Evolutionary conservation across 2,797 vertebrate genomes (phyloP).

Genomic region (Fistularia commersonii): DNA sequence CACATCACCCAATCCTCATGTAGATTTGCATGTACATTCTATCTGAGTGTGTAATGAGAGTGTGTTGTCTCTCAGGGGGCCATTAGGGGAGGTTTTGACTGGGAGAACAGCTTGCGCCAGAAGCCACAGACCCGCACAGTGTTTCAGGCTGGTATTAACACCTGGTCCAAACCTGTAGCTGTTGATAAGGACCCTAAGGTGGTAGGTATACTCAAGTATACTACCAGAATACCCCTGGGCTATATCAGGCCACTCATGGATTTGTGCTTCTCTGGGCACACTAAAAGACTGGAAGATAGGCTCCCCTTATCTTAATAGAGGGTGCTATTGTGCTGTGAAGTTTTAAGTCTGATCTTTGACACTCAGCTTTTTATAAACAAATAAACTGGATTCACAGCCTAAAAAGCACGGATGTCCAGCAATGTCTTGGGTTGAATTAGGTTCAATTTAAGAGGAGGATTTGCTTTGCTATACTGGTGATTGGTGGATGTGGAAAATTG

Average conservation of each 20-base stretch:
- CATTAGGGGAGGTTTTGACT: constrained; percentile 67
- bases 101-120: constrained; percentile 75
- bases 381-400: too few relatives aligned
- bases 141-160: constrained; percentile 73
- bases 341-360: too few relatives aligned
- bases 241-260: constrained; percentile 1
- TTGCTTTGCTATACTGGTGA: not conserved
- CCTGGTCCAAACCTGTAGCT: constrained; percentile 53
- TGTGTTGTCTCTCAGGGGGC: constrained; percentile 65
- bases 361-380: too few relatives aligned
- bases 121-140: constrained; percentile 69
- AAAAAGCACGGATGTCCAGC: too few relatives aligned
- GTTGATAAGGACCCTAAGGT: constrained; percentile 50
- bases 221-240: constrained; percentile 33
- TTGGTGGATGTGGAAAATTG: too few relatives aligned
- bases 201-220: constrained; percentile 65
- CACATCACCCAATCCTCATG: not conserved
- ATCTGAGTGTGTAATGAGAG: constrained; percentile 47
- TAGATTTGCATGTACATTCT: constrained; percentile 28
- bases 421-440: not conserved
- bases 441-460: not conserved
- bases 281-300: too few relatives aligned
- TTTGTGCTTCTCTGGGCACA: too few relatives aligned
- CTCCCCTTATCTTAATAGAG: too few relatives aligned
- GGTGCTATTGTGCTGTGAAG: too few relatives aligned